Conservation (phyloP, 1,140 invertebrate genomes). For the Frieseomelitta varia region DNA sequence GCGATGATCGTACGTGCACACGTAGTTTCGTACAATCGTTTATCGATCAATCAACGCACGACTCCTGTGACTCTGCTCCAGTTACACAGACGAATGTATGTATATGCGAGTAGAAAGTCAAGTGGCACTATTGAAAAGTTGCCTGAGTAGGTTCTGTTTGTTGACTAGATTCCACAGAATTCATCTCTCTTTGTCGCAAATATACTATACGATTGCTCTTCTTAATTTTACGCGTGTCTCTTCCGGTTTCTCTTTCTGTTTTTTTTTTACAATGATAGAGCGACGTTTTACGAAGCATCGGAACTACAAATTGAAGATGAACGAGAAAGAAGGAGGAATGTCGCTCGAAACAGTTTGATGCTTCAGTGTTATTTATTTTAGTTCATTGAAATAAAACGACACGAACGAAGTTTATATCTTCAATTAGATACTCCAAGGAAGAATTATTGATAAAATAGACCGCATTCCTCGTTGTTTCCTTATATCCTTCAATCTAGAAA, state of each 20-base stretch:
- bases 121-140: constrained; percentile 53
- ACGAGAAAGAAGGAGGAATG: no score
- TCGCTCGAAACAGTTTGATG: no score
- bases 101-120: constrained; percentile 26
- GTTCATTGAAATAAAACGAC: no score
- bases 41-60: not conserved
- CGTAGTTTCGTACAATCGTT: constrained; percentile 28
- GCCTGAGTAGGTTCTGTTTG: constrained; percentile 39
- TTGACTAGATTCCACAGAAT: constrained; percentile 47
- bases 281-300: not conserved
- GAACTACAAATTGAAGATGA: not conserved
- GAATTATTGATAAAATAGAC: no score
- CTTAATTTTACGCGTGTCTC: not conserved
- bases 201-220: not conserved
- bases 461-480: no score
- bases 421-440: no score
- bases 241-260: not conserved
- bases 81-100: constrained; percentile 28
- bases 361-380: no score
- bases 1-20: not conserved
- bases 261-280: not conserved
- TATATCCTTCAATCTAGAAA: not conserved
- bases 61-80: constrained; percentile 6
- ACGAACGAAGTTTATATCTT: no score
- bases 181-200: not conserved